Evolutionary conservation across 2,113 vertebrate species (phyloP).

Genomic region (Motacilla tschutschensis): DNA sequence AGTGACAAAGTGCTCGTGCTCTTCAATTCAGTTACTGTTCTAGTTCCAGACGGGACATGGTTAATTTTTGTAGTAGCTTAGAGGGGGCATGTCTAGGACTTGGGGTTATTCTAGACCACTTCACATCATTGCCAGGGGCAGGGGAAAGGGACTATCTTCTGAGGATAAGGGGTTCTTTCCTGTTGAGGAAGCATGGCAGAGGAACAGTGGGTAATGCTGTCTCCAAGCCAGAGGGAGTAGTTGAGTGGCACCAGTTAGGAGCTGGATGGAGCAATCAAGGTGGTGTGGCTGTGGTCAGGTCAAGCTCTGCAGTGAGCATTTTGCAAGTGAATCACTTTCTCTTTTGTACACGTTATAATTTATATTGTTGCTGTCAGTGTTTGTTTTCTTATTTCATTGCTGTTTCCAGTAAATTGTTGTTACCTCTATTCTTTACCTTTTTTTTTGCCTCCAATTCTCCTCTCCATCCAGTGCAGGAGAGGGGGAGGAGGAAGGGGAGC

Average conservation of each 20-base stretch:
- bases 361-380: not conserved
- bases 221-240: rapidly evolving
- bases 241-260: rapidly evolving
- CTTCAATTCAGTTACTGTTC: not conserved
- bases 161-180: not conserved
- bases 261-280: not conserved
- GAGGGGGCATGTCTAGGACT: rapidly evolving
- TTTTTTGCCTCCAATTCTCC: not conserved
- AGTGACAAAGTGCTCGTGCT: not conserved
- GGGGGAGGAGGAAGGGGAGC: not conserved
- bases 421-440: not conserved
- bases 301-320: not conserved
- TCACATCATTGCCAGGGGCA: rapidly evolving
- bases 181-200: no score
- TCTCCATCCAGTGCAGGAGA: not conserved
- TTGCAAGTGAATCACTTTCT: not conserved
- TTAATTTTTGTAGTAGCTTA: not conserved
- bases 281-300: not conserved
- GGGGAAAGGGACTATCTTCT: not conserved
- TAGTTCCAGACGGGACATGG: not conserved
- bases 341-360: not conserved
- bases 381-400: not conserved
- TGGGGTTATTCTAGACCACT: not conserved
- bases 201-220: rapidly evolving
- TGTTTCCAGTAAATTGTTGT: not conserved